phyloP scores from a whole-genome alignment of 92 coral and sea anemone species.

The Nematostella vectensis region DNA sequence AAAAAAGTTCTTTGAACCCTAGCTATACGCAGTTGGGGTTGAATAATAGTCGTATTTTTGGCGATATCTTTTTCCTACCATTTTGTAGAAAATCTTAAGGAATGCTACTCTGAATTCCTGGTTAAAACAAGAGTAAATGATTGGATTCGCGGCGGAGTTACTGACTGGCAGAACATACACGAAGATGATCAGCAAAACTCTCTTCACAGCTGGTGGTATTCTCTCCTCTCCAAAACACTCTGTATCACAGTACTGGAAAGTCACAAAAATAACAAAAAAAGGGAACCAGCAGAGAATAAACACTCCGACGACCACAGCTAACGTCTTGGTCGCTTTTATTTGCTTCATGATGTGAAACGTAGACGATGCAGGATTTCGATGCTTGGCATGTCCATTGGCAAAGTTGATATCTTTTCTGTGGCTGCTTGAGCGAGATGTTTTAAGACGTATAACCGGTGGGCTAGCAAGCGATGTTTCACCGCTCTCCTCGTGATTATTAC shows the following conservation, averaged over 20 bases:
- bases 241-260: conserved; percentile 60
- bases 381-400: conserved; percentile 15
- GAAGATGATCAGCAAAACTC: conserved; percentile 42
- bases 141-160: conserved; percentile 95
- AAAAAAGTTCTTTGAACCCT: conserved; percentile 6
- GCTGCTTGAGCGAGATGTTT: conserved; percentile 1
- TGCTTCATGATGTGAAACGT: conserved; percentile 72
- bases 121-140: conserved; percentile 90
- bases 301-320: conserved; percentile 90
- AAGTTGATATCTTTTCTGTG: conserved; percentile 1
- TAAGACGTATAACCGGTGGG: conserved; percentile 23
- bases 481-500: conserved; percentile 35
- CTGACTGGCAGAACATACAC: conserved; percentile 74
- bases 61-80: conserved; percentile 30
- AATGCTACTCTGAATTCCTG: conserved; percentile 86
- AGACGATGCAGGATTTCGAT: conserved; percentile 38
- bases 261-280: conserved; percentile 79
- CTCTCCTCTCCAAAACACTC: conserved; percentile 32
- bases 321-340: conserved; percentile 91
- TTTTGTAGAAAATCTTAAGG: conserved; percentile 49
- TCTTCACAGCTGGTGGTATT: conserved; percentile 15
- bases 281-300: conserved; percentile 91
- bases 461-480: conserved; percentile 24
- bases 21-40: conserved; percentile 9
- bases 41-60: conserved; percentile 6